A percentile compares a stretch with the other conserved stretches of the same genome.
phyloP scores from a whole-genome alignment of 2,113 vertebrate species.

The Zosterops lateralis region DNA sequence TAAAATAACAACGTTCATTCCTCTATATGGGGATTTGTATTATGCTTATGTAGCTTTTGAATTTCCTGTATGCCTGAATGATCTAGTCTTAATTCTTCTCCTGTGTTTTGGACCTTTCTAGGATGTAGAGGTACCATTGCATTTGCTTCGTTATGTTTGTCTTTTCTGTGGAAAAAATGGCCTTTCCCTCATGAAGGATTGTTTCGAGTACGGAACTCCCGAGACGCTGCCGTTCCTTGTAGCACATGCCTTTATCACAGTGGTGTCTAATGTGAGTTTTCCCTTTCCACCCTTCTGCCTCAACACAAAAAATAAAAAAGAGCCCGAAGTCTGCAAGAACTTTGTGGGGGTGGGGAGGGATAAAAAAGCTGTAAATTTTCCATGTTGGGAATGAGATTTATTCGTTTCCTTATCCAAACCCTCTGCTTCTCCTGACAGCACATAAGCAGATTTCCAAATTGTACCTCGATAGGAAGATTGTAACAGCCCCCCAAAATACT shows the following conservation, averaged over 20 bases:
- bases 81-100: neutral
- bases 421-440: neutral
- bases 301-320: neutral
- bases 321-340: neutral
- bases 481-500: neutral
- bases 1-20: neutral
- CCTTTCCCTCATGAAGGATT: slow-evolving; percentile 98
- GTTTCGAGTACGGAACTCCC: slow-evolving; percentile 91
- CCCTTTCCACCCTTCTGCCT: neutral
- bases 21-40: neutral
- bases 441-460: neutral
- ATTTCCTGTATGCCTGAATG: neutral
- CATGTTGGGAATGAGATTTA: neutral
- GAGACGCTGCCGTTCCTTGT: slow-evolving; percentile 95
- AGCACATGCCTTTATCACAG: slow-evolving; percentile 98
- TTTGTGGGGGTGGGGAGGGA: neutral
- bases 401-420: neutral
- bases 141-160: slow-evolving; percentile 97
- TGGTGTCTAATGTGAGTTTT: slow-evolving; percentile 95
- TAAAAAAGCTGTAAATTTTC: neutral
- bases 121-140: slow-evolving; percentile 98
- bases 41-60: neutral
- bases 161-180: slow-evolving; percentile 98
- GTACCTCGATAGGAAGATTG: neutral
- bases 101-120: slow-evolving; percentile 19